Evolutionary conservation across 1,140 invertebrate species (phyloP), one percentile per base, ranked within the genome.

Genomic region (Sipha flava): DNA sequence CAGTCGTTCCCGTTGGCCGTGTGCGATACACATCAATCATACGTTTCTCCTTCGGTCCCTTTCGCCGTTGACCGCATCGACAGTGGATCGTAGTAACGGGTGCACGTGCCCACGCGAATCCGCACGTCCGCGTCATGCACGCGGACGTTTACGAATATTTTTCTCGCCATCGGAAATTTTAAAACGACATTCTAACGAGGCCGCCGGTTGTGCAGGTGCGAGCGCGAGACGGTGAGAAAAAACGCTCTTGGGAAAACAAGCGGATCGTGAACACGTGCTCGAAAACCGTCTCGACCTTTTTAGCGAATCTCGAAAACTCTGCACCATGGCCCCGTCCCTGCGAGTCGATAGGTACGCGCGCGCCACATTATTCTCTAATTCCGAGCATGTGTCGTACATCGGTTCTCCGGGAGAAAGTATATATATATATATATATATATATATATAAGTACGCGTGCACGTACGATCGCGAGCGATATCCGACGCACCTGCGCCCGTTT

Each of bases 361-460:
- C n/a, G n/a, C n/a, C 59, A 62, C 59, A 40, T 70, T 70, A 70
- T 40, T 45, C 66, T 45, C 45, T 72, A 47, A 49, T 72, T 72
- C 45, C 29, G 34, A 45, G 40, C 68, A 47, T 72, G 34, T 72
- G 23, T 72, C 21, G 66, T 45, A 40, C 40, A 26, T 70, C 34
- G 66, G 66, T 70, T 43, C 31, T 43, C 66, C 37, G 66, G n/a
- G 43, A 9, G n/a, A 37, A 62, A 62, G 59, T 62, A 62, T 34
- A n/a, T 23, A 34, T 31, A 29, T 43, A 43, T 43, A 43, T 12
- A 43, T 9, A 9, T 29, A 62, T n/a, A n/a, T n/a, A n/a, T n/a
- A n/a, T n/a, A n/a, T n/a, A n/a, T n/a, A n/a, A n/a, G n/a, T n/a
- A n/a, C n/a, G n/a, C n/a, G n/a, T n/a, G n/a, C n/a, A n/a, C n/a